Conservation (phyloP, 2,113 vertebrate species). For the Albula goreensis region DNA sequence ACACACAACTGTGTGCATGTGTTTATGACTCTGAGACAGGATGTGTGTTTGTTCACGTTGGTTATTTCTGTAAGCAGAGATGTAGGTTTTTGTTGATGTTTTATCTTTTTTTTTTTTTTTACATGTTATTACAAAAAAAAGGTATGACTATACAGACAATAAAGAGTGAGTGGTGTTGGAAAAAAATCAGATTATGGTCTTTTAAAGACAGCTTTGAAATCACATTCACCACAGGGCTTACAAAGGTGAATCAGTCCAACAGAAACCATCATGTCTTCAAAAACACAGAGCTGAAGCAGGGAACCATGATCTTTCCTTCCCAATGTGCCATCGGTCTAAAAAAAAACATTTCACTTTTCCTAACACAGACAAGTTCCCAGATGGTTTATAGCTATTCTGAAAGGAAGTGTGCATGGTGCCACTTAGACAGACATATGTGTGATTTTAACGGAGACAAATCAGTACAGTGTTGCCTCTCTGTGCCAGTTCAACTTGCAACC, state of each 20-base stretch:
- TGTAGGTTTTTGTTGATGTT: no score
- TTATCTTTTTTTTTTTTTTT: no score
- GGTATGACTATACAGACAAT: no score
- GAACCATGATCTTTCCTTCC: neutral
- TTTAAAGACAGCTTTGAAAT: neutral
- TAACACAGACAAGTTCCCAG: constrained; percentile 70
- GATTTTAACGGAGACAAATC: constrained; percentile 47
- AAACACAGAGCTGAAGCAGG: neutral
- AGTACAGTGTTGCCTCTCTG: constrained; percentile 35
- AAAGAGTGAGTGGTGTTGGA: neutral
- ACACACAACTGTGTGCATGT: neutral
- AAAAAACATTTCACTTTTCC: constrained; percentile 62
- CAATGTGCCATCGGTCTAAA: neutral
- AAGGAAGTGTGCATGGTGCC: constrained; percentile 52
- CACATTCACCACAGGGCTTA: neutral
- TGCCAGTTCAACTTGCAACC: constrained; percentile 37
- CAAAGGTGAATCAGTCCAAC: neutral
- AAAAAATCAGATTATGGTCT: neutral
- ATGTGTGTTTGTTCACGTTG: neutral
- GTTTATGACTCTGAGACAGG: neutral
- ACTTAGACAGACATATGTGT: constrained; percentile 58
- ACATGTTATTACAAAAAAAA: no score
- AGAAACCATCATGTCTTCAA: neutral
- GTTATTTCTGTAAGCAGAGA: no score
- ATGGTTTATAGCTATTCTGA: constrained; percentile 64